A percentile compares a stretch with the other conserved stretches of the same genome.
These are phyloP conservation scores for Tympanuchus pallidicinctus DNA, from an alignment of 2,113 vertebrate species.

Conservation along the genomic window DNA sequence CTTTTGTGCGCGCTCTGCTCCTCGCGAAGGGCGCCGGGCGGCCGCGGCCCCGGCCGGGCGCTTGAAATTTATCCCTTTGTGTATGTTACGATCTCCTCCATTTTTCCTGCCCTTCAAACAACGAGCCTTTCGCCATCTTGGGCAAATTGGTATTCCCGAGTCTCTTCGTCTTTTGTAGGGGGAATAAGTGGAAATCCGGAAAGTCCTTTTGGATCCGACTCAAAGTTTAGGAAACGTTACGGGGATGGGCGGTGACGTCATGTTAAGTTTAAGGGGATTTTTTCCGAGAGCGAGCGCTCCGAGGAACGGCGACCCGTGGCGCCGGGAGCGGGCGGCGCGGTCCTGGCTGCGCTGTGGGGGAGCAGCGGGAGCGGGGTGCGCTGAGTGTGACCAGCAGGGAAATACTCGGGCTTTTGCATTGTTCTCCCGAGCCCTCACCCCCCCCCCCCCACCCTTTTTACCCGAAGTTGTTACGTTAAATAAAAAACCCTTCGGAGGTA, in stretches of 20 bases:
- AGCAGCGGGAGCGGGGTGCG: neutral
- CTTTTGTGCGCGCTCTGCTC: slow-evolving; percentile 85
- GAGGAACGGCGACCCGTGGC: too few relatives aligned
- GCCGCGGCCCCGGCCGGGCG: slow-evolving; percentile 87
- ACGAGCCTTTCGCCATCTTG: slow-evolving; percentile 99
- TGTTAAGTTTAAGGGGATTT: slow-evolving; percentile 80
- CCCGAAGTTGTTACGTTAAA: neutral
- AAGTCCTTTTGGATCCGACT: slow-evolving; percentile 70
- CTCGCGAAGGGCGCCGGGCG: slow-evolving; percentile 80
- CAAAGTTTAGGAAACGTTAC: slow-evolving; percentile 82
- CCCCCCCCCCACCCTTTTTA: neutral
- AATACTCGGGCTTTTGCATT: neutral
- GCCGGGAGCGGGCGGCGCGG: neutral
- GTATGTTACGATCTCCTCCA: slow-evolving; percentile 99
- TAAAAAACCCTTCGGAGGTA: neutral
- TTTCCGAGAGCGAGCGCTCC: slow-evolving; percentile 43
- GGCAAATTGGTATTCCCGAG: slow-evolving; percentile 85
- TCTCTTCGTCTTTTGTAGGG: slow-evolving; percentile 51
- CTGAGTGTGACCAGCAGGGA: slow-evolving; percentile 59
- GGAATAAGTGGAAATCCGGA: slow-evolving; percentile 59
- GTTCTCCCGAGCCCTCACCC: neutral
- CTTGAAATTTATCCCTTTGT: slow-evolving; percentile 98
- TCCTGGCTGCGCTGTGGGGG: neutral
- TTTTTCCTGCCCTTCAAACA: slow-evolving; percentile 98
- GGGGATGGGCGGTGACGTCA: slow-evolving; percentile 79